Percentiles rank a stretch among this genome's conserved stretches.
phyloP scores from a whole-genome alignment of 2,888 invertebrate genomes.

The Patella ulyssiponensis region DNA sequence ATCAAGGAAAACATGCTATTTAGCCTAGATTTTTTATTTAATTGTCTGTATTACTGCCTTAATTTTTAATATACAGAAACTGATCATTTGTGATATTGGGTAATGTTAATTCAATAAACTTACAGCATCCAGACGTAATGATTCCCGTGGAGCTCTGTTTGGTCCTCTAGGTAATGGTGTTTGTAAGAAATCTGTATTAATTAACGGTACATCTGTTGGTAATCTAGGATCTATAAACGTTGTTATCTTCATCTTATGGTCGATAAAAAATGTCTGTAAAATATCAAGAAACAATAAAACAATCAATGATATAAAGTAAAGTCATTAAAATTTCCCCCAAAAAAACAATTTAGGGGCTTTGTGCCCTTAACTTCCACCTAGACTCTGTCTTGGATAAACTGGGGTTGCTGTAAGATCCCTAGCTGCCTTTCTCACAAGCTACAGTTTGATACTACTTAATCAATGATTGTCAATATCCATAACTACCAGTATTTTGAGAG shows the following conservation, averaged over 20 bases:
- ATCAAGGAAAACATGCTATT: conserved; percentile 2
- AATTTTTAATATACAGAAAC: no score
- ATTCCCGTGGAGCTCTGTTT: conserved; percentile 28
- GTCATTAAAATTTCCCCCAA: no score
- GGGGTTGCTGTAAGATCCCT: no score
- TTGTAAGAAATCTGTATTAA: conserved; percentile 63
- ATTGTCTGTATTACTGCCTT: no score
- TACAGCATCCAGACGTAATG: conserved; percentile 48
- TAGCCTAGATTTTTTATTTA: no score
- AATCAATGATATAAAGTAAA: background rate
- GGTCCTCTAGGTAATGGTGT: conserved; percentile 56
- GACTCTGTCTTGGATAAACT: no score
- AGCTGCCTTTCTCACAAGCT: no score
- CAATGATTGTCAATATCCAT: no score
- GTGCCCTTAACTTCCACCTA: no score
- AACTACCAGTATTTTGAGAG: no score
- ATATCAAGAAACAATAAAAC: conserved; percentile 17
- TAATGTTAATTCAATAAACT: conserved; percentile 17
- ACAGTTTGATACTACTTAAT: no score
- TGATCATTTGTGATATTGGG: no score
- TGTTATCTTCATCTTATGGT: conserved; percentile 92
- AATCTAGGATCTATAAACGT: conserved; percentile 98
- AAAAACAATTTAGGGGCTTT: background rate
- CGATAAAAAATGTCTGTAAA: conserved; percentile 88
- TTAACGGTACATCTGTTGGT: conserved; percentile 82